Evolutionary conservation across 2,113 vertebrate species (phyloP), one percentile per base, ranked within the genome.

Genomic region (Xiphophorus maculatus): DNA sequence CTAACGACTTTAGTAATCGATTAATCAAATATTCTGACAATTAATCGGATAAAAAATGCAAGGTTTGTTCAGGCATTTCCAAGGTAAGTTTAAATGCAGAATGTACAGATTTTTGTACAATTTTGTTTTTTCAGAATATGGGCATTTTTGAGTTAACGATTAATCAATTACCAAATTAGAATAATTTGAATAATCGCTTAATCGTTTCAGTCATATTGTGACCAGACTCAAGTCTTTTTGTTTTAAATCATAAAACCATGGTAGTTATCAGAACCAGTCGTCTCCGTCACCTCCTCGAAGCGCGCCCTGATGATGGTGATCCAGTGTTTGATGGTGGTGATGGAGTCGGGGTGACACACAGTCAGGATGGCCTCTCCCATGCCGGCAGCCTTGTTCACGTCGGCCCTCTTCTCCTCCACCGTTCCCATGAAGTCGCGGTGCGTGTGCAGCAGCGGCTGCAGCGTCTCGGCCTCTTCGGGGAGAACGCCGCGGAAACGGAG

Each of bases 261-360:
- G 22, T 6, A 22, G 22, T 42, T 3, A 42, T 13, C 11, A 30
- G 29, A 30, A 22, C 15, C 1, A 2, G 51, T 3, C 3, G 4
- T 5, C 54, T 22, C 37, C 11, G 64, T 92, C 80, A 98, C 98
- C 95, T 99, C 98, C 89, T 99, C 98, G 0, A 98, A 99, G 74
- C 98, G 96, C 7, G 98, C 98, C 3, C 98, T 91, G 92, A 99
- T 98, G 93, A 99, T 99, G 87, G 98, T 99, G 94, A 99, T 97
- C 98, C 98, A 99, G 95, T 99, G 98, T 76, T 99, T 99, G 92
- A 99, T 96, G 60, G 97, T 99, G 83, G 97, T 99, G 93, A 99
- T 96, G 91, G 96, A 99, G 88, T 99, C 98, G 0, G 97, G 96
- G 74, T 99, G 98, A 84, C 98, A 99, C 66, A 95, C 89, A 0